phyloP scores from a whole-genome alignment of 2,888 invertebrate genomes.

The Torymus aiolomorphi region DNA sequence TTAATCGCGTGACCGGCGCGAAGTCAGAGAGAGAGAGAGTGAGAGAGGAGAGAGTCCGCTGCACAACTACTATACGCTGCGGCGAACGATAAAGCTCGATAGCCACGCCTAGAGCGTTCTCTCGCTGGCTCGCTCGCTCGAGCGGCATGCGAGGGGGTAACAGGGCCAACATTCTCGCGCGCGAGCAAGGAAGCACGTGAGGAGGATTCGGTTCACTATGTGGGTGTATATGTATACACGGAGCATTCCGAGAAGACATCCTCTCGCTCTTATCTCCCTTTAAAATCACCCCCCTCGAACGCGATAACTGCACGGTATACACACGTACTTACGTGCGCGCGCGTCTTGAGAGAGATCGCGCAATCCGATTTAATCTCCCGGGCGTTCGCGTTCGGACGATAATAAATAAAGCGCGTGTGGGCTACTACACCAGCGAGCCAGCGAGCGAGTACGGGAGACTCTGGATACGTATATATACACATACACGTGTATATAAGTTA shows the following conservation, averaged over 20 bases:
- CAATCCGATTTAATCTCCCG: constrained; percentile 38
- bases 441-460: too few species aligned
- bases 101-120: constrained; percentile 55
- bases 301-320: not conserved
- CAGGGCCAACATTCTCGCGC: constrained; percentile 29
- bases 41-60: constrained; percentile 7
- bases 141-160: constrained; percentile 33
- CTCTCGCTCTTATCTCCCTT: constrained; percentile 2
- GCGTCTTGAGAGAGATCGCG: not conserved
- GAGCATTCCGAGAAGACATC: constrained; percentile 27
- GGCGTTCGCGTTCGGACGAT: constrained; percentile 16
- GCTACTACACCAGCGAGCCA: too few species aligned
- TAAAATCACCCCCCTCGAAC: not conserved
- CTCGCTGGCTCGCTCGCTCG: not conserved
- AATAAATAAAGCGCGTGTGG: constrained; percentile 53
- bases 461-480: too few species aligned
- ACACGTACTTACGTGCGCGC: not conserved
- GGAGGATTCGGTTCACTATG: not conserved
- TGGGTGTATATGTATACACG: too few species aligned
- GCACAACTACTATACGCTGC: not conserved
- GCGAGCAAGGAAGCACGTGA: constrained; percentile 28
- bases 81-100: constrained; percentile 56
- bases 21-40: not conserved
- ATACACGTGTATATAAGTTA: too few species aligned
- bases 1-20: constrained; percentile 56